These are phyloP conservation scores for Drosophila antonietae DNA, from an alignment of 2,888 invertebrate genomes.

Conservation along the genomic window DNA sequence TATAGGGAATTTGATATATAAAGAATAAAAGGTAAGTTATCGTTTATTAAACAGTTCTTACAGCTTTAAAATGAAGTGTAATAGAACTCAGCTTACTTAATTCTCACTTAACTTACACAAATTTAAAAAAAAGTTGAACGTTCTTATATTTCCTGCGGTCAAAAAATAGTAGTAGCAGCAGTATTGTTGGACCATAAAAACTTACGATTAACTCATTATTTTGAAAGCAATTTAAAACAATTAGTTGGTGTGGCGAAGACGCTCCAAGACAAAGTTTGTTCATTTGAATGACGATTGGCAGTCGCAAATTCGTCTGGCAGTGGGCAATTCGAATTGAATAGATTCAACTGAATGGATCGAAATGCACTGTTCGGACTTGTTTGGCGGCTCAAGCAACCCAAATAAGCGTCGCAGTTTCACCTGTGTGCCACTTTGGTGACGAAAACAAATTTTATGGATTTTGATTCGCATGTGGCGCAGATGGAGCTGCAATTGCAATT, in stretches of 20 bases:
- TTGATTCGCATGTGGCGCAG: slow-evolving; percentile 34
- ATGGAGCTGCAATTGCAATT: slow-evolving; percentile 24
- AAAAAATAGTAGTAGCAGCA: too few species aligned
- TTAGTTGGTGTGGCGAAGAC: neutral
- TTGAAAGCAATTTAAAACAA: too few species aligned
- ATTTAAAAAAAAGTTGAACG: too few species aligned
- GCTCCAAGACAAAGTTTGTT: neutral
- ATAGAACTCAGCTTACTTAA: too few species aligned
- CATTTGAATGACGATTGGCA: neutral
- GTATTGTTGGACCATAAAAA: too few species aligned
- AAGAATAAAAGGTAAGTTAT: too few species aligned
- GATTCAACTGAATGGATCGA: neutral
- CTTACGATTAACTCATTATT: too few species aligned
- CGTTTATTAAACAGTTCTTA: too few species aligned
- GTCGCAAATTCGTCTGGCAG: neutral
- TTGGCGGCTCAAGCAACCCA: slow-evolving; percentile 15
- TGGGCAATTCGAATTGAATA: neutral
- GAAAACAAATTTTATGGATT: slow-evolving; percentile 36
- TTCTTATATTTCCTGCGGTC: too few species aligned
- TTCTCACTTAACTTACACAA: too few species aligned
- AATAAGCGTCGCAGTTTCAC: slow-evolving; percentile 42
- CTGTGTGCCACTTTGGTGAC: slow-evolving; percentile 51
- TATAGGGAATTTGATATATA: too few species aligned
- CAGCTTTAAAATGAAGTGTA: too few species aligned
- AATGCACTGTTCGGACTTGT: slow-evolving; percentile 26